Percentiles rank a stretch among this genome's conserved stretches.
Conservation (phyloP, 2,113 vertebrate genomes). For the Stegostoma tigrinum region DNA sequence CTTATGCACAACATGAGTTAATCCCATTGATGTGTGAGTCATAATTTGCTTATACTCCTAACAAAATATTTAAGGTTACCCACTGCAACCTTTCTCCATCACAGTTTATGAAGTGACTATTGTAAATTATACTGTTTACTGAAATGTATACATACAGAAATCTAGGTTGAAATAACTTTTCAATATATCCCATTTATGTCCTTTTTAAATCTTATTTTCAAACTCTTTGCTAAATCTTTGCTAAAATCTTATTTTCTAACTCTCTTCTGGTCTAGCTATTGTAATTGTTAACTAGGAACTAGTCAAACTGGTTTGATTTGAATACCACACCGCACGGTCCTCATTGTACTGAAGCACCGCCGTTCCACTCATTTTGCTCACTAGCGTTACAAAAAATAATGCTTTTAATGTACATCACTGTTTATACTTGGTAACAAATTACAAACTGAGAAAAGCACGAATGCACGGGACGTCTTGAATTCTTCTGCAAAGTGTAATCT, state of each 20-base stretch:
- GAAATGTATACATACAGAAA: background rate
- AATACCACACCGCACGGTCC: background rate
- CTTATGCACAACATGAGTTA: background rate
- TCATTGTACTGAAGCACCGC: background rate
- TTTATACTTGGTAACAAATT: background rate
- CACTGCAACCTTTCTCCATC: background rate
- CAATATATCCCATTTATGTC: background rate
- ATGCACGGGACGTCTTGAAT: background rate
- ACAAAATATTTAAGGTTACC: background rate
- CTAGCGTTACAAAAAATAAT: background rate
- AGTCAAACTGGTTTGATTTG: background rate
- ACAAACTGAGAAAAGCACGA: background rate
- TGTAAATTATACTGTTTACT: background rate
- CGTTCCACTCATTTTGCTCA: background rate
- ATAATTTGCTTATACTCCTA: conserved; percentile 20
- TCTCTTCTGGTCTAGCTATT: background rate
- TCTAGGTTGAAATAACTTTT: background rate
- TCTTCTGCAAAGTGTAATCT: background rate
- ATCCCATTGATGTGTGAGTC: background rate
- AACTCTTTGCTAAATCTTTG: background rate
- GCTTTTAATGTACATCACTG: background rate
- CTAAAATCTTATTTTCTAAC: background rate
- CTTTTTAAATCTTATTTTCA: background rate
- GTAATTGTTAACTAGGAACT: background rate
- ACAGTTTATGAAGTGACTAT: background rate